Conservation (phyloP, 2,797 vertebrate genomes). For the Myotis findleyi region DNA sequence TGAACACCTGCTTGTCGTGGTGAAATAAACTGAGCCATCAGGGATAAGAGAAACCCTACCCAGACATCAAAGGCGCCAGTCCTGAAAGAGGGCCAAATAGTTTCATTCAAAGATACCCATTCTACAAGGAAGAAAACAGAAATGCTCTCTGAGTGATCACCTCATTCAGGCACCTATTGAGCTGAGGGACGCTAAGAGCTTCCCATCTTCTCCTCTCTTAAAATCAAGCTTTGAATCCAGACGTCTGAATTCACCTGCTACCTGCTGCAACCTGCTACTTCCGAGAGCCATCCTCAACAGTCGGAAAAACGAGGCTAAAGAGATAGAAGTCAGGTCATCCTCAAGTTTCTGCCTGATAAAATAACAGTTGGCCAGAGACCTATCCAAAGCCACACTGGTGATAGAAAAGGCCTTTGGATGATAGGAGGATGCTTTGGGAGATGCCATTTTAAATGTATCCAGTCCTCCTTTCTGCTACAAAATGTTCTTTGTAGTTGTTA, state of each 20-base stretch:
- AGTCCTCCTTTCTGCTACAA: background rate
- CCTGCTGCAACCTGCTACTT: background rate
- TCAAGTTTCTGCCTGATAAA: background rate
- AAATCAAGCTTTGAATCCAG: background rate
- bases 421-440: background rate
- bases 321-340: background rate
- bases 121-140: slow-evolving; percentile 36
- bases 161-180: background rate
- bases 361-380: background rate
- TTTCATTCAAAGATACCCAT: background rate
- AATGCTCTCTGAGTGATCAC: background rate
- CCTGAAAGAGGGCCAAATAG: background rate
- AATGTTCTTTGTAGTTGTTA: background rate
- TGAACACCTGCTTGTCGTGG: background rate
- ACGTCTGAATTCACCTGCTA: background rate
- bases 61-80: background rate
- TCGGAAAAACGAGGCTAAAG: background rate
- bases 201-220: background rate
- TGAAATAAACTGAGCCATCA: background rate
- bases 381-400: background rate
- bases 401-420: background rate
- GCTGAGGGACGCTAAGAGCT: background rate
- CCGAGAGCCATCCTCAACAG: background rate
- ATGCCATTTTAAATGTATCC: background rate
- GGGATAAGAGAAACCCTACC: background rate